Evolutionary conservation across 2,797 vertebrate species (phyloP).

Genomic region (Rhinatrema bivittatum): DNA sequence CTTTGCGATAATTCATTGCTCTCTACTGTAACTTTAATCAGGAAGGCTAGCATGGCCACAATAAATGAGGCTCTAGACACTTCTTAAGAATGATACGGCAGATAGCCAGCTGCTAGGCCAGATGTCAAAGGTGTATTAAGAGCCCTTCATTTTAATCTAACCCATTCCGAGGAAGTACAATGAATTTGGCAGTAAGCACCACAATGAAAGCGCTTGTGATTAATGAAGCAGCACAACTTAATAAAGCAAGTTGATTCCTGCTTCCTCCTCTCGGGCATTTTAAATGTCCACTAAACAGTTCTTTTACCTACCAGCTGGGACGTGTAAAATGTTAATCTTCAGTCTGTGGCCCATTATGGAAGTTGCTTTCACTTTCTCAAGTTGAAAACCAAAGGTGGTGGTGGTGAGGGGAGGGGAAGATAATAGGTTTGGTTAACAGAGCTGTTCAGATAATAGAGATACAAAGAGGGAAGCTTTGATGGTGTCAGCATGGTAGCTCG

Average conservation of each 20-base stretch:
- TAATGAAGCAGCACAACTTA: conserved; percentile 65
- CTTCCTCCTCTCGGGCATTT: conserved; percentile 53
- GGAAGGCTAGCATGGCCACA: conserved; percentile 55
- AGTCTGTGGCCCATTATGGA: conserved; percentile 66
- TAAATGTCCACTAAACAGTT: conserved; percentile 62
- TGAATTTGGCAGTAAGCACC: conserved; percentile 56
- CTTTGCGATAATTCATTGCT: conserved; percentile 74
- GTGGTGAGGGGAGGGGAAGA: conserved; percentile 48
- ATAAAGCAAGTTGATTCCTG: conserved; percentile 56
- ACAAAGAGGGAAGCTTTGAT: conserved; percentile 42
- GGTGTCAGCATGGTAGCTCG: conserved; percentile 44
- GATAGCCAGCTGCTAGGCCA: conserved; percentile 65
- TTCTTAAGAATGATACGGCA: conserved; percentile 54
- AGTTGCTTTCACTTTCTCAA: conserved; percentile 60
- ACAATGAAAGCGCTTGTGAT: conserved; percentile 60
- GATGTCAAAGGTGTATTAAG: conserved; percentile 71
- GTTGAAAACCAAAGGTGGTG: conserved; percentile 61
- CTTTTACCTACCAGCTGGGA: conserved; percentile 64
- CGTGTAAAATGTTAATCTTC: conserved; percentile 70
- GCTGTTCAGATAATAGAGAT: conserved; percentile 57
- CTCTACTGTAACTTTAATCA: conserved; percentile 62
- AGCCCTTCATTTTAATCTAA: conserved; percentile 58
- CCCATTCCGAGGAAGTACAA: conserved; percentile 49
- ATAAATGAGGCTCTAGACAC: conserved; percentile 51
- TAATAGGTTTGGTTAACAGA: conserved; percentile 68